phyloP scores from a whole-genome alignment of 2,888 invertebrate species.

The Eupsilia transversa region DNA sequence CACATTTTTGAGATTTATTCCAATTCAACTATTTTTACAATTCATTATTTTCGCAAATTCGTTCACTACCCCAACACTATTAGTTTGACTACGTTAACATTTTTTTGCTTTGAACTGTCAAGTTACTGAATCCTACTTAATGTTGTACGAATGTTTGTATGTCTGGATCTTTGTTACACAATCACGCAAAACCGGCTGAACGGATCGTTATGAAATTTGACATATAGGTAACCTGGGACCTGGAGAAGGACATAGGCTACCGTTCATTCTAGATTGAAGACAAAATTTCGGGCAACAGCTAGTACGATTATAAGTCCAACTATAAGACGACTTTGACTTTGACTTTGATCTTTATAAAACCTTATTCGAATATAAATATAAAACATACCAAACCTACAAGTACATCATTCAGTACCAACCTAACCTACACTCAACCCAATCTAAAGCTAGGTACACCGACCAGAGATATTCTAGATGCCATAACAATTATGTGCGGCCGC shows the following conservation, averaged over 20 bases:
- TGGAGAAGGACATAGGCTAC: too few species aligned
- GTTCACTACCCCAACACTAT: neutral
- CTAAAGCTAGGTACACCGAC: neutral
- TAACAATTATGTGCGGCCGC: slow-evolving; percentile 51
- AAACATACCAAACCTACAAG: neutral
- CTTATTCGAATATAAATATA: too few species aligned
- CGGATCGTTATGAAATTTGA: too few species aligned
- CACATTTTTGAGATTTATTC: neutral
- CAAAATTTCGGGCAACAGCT: too few species aligned
- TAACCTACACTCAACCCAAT: neutral
- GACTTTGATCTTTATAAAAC: too few species aligned
- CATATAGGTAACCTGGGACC: too few species aligned
- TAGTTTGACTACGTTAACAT: neutral
- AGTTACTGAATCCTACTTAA: neutral
- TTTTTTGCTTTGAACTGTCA: neutral
- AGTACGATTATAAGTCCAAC: neutral
- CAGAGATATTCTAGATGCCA: slow-evolving; percentile 45
- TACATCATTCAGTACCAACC: neutral
- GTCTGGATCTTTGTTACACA: too few species aligned
- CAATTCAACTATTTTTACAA: neutral
- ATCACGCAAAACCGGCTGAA: too few species aligned
- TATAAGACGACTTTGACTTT: too few species aligned
- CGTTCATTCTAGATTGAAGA: too few species aligned
- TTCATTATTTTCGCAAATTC: neutral
- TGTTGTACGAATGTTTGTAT: too few species aligned